These are phyloP conservation scores for Onychomys arenicola DNA, from an alignment of 2,797 vertebrate genomes.

Conservation along the genomic window DNA sequence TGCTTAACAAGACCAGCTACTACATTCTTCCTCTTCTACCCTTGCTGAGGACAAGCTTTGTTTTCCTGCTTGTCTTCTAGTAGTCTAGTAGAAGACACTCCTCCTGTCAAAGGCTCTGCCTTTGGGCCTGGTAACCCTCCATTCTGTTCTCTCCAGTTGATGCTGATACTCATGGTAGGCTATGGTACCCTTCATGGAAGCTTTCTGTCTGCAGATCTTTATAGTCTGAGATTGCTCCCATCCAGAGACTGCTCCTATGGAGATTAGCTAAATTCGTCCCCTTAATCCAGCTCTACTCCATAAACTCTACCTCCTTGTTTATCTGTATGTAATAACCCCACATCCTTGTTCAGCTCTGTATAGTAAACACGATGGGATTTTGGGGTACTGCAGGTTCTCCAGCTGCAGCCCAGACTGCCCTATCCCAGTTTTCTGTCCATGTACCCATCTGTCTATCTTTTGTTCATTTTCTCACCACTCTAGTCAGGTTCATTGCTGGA, in stretches of 20 bases:
- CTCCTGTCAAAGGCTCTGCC: neutral
- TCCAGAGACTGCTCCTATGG: neutral
- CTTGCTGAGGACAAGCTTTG: neutral
- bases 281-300: neutral
- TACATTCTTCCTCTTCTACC: neutral
- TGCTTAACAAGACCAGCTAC: neutral
- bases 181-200: neutral
- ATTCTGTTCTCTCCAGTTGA: neutral
- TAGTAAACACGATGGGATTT: neutral
- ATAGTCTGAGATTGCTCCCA: neutral
- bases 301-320: neutral
- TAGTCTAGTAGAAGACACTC: constrained; percentile 1
- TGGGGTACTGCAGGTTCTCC: neutral
- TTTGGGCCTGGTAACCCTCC: neutral
- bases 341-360: neutral
- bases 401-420: neutral
- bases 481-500: neutral
- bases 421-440: neutral
- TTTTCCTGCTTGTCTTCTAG: neutral
- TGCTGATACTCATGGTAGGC: neutral
- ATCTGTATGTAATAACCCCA: neutral
- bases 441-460: neutral
- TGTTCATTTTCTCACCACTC: neutral
- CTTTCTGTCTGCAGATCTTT: neutral
- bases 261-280: neutral